Evolutionary conservation across 2,888 invertebrate species (phyloP).

Genomic region (Napeogenes inachia): DNA sequence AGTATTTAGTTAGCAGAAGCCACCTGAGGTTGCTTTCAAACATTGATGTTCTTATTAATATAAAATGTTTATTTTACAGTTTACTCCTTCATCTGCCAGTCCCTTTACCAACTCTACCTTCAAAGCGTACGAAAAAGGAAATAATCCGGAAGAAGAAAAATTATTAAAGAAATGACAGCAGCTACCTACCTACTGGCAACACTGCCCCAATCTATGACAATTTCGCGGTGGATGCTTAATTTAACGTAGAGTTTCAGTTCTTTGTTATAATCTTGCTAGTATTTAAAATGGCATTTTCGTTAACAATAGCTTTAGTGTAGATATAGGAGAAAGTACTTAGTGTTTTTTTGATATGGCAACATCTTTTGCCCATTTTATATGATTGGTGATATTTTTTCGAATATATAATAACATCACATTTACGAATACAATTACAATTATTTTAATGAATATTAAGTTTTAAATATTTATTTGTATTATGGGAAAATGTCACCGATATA

Average conservation of each 20-base stretch:
- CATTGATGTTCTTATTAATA: background rate
- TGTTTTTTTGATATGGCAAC: background rate
- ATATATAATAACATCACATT: no score
- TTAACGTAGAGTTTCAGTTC: conserved; percentile 18
- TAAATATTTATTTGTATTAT: no score
- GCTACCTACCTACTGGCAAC: conserved; percentile 29
- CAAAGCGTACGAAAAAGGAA: conserved; percentile 41
- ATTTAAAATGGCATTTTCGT: conserved; percentile 4
- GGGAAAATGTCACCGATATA: no score
- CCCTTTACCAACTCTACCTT: conserved; percentile 54
- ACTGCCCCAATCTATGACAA: conserved; percentile 29
- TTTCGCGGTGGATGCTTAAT: conserved; percentile 32
- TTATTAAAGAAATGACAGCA: conserved; percentile 58
- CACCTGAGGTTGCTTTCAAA: background rate
- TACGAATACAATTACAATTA: no score
- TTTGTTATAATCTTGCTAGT: conserved; percentile 8
- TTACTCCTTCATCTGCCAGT: conserved; percentile 50
- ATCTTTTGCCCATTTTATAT: no score
- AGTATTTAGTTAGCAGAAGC: no score
- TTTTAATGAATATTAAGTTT: no score
- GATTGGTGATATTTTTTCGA: no score
- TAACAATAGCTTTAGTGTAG: background rate
- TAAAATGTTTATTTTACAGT: conserved; percentile 40
- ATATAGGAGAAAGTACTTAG: background rate
- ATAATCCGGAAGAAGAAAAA: conserved; percentile 57